Base-by-base conservation (phyloP, 2,113 vertebrate species). In the Microcebus ravelobensis region DNA sequence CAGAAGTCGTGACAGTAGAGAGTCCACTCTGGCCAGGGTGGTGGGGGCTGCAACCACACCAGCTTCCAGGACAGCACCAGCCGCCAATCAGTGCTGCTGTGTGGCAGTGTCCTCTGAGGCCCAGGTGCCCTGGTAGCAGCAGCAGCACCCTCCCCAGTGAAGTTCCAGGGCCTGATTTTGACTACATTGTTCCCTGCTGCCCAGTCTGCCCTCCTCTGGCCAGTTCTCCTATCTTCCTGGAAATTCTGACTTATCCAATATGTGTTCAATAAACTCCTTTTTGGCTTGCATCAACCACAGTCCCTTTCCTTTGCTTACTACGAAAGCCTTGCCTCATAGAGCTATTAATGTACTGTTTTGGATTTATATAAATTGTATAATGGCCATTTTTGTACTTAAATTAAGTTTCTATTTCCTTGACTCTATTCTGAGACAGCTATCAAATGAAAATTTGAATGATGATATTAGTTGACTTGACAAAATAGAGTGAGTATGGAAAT, bases 111-210 rank as follows among this genome's bases (percentile, higher is more conserved):
- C 55, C 55, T n/a, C 71, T 13, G 42, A 65, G 23, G 18, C 20
- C 9, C 29, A 13, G 8, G 0, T 3, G 13, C 29, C 5, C 8
- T 2, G 10, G 17, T 29, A 12, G 15, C 36, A 25, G 12, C n/a
- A 17, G 20, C 8, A 8, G 57, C 12, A 20, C 10, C 11, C n/a
- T 59, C 4, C 8, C 57, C 34, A 34, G 10, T 11, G 14, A 39
- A n/a, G 71, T 39, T 42, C n/a, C 52, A 71, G 63, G 52, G 7
- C 70, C 31, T 18, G 15, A 9, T n/a, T 45, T 39, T 73, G 73
- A 27, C n/a, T 42, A 70, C 15, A 11, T 3, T 27, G 8, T 29
- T 50, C 39, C 34, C 10, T 21, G 21, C 36, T 83, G 15, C 29
- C 36, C 42, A 52, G 15, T 15, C 34, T 52, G 11, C 25, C 18